Conservation (phyloP, 2,797 vertebrate species). For the Sternarchorhynchus goeldii region DNA sequence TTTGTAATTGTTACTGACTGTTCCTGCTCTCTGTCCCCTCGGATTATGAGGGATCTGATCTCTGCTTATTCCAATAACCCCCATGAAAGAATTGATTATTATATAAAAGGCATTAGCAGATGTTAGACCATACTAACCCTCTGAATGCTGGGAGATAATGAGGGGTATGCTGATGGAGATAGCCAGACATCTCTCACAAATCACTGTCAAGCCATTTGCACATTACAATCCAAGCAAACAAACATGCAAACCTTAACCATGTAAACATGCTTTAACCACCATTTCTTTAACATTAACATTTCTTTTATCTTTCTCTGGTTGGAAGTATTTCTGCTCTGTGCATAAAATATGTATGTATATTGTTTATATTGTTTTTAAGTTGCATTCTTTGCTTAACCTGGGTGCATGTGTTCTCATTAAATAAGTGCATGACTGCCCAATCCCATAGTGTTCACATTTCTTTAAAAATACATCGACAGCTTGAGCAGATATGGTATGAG, state of each 20-base stretch:
- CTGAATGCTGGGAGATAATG: conserved; percentile 16
- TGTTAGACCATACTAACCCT: not conserved
- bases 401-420: conserved; percentile 42
- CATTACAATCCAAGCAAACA: conserved; percentile 65
- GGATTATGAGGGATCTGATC: not conserved
- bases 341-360: conserved; percentile 51
- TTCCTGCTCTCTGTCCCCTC: not conserved
- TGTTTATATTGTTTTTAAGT: not conserved
- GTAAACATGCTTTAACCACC: conserved; percentile 56
- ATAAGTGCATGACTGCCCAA: conserved; percentile 57
- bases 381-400: conserved; percentile 68
- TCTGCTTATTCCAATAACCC: not conserved
- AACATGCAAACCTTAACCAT: conserved; percentile 49
- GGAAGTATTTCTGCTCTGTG: conserved; percentile 66
- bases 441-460: conserved; percentile 68
- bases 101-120: conserved; percentile 5
- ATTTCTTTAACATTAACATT: conserved; percentile 27
- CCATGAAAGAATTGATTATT: conserved; percentile 8
- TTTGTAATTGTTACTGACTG: not conserved
- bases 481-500: conserved; percentile 41
- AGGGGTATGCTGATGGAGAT: conserved; percentile 43
- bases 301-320: conserved; percentile 51
- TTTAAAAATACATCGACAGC: not conserved
- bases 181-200: conserved; percentile 76
- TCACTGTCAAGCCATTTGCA: conserved; percentile 67